phyloP scores from a whole-genome alignment of 1,140 invertebrate genomes.

The Homalodisca vitripennis region DNA sequence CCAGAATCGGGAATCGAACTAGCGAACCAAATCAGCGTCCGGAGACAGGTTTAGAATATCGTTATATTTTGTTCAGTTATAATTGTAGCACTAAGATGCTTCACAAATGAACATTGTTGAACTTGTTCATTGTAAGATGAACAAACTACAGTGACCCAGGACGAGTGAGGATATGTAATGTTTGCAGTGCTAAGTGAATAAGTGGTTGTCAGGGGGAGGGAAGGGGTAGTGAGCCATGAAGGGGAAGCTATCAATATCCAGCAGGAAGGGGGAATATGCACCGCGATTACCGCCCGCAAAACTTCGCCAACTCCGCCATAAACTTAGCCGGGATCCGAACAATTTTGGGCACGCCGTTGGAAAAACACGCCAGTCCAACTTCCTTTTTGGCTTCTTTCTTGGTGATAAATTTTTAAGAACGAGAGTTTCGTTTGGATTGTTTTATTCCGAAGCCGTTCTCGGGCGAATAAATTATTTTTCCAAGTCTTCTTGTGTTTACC shows the following conservation, averaged over 20 bases:
- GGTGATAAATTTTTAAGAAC: slow-evolving; percentile 10
- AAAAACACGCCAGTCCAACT: slow-evolving; percentile 18
- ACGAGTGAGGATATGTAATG: not conserved
- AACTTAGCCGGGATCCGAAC: slow-evolving; percentile 14
- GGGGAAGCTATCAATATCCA: slow-evolving; percentile 29
- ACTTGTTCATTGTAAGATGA: too few relatives aligned
- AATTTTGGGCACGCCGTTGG: not conserved
- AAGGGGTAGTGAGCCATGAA: slow-evolving; percentile 16
- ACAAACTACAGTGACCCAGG: too few relatives aligned
- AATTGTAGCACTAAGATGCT: too few relatives aligned
- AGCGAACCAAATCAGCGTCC: too few relatives aligned
- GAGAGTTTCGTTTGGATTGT: slow-evolving; percentile 10
- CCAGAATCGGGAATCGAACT: too few relatives aligned
- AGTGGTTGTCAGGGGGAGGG: slow-evolving; percentile 6
- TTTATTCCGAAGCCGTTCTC: slow-evolving; percentile 5
- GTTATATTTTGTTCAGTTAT: too few relatives aligned
- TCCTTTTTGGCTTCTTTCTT: slow-evolving; percentile 19
- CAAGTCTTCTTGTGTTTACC: not conserved
- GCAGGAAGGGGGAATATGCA: slow-evolving; percentile 24
- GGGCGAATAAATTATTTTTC: too few relatives aligned
- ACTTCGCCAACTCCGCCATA: not conserved
- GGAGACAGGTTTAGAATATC: too few relatives aligned
- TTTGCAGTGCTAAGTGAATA: slow-evolving; percentile 13
- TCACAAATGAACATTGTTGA: too few relatives aligned
- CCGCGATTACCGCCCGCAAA: slow-evolving; percentile 12